Base-by-base conservation (phyloP, 2,888 invertebrate genomes). In the Monoplex corrugatus region DNA sequence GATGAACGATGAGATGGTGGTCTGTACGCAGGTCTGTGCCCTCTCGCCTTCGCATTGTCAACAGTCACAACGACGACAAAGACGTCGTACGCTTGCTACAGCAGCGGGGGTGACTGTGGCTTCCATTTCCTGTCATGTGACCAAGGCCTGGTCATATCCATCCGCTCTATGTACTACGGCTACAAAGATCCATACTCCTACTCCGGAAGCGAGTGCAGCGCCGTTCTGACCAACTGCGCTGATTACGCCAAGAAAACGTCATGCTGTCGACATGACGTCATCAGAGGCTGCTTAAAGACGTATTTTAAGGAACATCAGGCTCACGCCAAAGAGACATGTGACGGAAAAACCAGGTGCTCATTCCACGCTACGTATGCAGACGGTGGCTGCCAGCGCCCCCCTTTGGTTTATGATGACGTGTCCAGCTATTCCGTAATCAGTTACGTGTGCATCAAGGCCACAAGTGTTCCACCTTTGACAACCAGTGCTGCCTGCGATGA, bases 101-200 rank as follows among this genome's bases (percentile, higher is more conserved):
- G 87, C 32, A 87, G 78, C 3, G 87, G 87, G 0, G 57, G 78
- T 8, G 85, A 85, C 85, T 87, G 87, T n/a, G 87, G 87, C 57
- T 80, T 57, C 40, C 87, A 87, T 63, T 87, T 80, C 82, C 87
- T 87, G 87, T 87, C 87, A 50, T 87, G 87, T 80, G 87, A 80
- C 57, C 87, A 45, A 10, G 87, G 57, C 50, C 57, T 28, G 35
- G 50, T 38, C 6, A 87, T 87, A 38, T 43, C 45, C 40, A 57
- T 87, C 63, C 57, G 43, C 40, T 23, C 57, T 3, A 40, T 68
- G 82, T 8, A 50, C 57, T 87, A 87, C 57, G 87, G 87, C 43
- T 87, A 50, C 82, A 87, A 87, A 82, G 44, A 50, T n/a, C 44
- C 40, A 16, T 10, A 28, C 19, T 28, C 40, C 32, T 57, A 57